Evolutionary conservation across 2,113 vertebrate genomes (phyloP).

Genomic region (Neodon shergylaensis): DNA sequence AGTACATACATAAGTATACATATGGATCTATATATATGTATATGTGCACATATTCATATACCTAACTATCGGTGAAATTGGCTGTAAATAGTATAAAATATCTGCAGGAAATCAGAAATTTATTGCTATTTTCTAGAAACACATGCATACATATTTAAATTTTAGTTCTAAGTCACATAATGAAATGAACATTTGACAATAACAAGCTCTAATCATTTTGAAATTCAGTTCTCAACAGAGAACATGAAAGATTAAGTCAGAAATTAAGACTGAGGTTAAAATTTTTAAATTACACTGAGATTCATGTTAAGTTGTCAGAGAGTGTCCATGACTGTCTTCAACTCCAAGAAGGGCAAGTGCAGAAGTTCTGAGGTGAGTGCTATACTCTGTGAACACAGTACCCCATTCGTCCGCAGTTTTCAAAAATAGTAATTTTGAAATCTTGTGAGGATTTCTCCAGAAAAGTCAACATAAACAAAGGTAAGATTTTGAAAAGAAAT

Average conservation of each 20-base stretch:
- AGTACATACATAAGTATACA: background rate
- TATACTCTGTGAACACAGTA: background rate
- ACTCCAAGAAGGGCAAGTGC: background rate
- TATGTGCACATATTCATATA: background rate
- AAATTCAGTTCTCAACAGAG: background rate
- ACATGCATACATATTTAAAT: background rate
- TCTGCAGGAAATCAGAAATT: background rate
- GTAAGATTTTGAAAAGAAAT: background rate
- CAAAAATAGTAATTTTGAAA: slow-evolving; percentile 15
- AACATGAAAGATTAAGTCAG: slow-evolving; percentile 10
- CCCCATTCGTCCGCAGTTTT: background rate
- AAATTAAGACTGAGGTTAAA: slow-evolving; percentile 33
- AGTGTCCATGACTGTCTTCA: background rate
- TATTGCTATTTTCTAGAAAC: slow-evolving; percentile 26
- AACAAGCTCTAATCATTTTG: background rate
- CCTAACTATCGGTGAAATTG: background rate
- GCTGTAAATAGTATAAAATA: background rate
- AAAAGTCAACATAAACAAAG: background rate
- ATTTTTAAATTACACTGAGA: background rate
- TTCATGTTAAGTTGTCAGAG: slow-evolving; percentile 13
- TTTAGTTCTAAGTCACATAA: background rate
- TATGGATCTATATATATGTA: background rate
- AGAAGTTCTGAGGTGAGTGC: slow-evolving; percentile 39
- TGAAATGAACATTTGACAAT: background rate
- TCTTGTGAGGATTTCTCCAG: background rate